Percentiles rank a stretch among this genome's conserved stretches.
These are phyloP conservation scores for Paedocypris micromegethes DNA, from an alignment of 2,797 vertebrate genomes.

Conservation along the genomic window DNA sequence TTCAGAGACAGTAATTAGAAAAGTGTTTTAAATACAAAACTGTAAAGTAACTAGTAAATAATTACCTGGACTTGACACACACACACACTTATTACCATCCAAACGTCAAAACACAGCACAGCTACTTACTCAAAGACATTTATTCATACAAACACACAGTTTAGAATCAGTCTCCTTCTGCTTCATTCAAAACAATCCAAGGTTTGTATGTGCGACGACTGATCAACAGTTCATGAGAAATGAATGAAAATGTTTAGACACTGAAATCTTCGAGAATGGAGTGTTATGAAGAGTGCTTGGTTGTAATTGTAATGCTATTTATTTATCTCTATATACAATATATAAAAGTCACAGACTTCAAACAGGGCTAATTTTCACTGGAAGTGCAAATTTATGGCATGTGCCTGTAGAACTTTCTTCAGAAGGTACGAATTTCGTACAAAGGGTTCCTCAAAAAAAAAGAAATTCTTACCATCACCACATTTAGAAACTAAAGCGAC, in stretches of 20 bases:
- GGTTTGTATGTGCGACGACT: conserved; percentile 33
- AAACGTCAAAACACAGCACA: conserved; percentile 59
- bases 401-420: conserved; percentile 23
- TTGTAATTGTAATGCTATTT: no score
- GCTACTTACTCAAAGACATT: conserved; percentile 51
- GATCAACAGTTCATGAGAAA: conserved; percentile 15
- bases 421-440: conserved; percentile 22
- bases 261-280: not conserved
- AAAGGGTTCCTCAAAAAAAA: not conserved
- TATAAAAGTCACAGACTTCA: conserved; percentile 40
- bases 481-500: conserved; percentile 18
- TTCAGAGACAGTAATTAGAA: no score
- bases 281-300: conserved; percentile 20
- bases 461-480: not conserved
- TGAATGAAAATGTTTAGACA: conserved; percentile 11
- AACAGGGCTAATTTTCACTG: conserved; percentile 31
- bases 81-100: conserved; percentile 43
- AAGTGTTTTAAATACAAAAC: no score
- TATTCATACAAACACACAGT: conserved; percentile 35
- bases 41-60: not conserved
- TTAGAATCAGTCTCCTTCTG: conserved; percentile 45
- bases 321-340: not conserved
- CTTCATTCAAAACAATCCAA: conserved; percentile 39
- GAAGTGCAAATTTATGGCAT: conserved; percentile 43
- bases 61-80: no score